Percentiles rank a stretch among this genome's conserved stretches.
Evolutionary conservation across 35 echinoderm and acorn worm genomes (phyloP).

Genomic region (Acanthaster planci): DNA sequence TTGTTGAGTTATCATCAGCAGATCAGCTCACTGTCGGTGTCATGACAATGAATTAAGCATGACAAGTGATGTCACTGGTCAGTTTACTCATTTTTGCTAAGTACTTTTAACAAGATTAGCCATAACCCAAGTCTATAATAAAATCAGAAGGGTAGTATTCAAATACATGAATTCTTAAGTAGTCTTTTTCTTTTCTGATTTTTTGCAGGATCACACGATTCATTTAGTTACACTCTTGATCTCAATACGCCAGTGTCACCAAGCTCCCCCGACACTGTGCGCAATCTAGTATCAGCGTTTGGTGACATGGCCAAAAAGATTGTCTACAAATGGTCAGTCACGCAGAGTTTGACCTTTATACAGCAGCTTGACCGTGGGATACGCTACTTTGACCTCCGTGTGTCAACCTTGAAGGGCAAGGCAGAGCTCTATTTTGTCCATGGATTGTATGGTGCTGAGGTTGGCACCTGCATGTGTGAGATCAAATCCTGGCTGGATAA

Average conservation of each 20-base stretch:
- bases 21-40: too few species aligned
- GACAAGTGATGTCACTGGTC: too few species aligned
- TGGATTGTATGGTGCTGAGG: conserved; percentile 59
- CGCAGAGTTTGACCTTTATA: conserved; percentile 65
- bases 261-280: conserved; percentile 78
- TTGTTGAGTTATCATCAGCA: too few species aligned
- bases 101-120: not conserved
- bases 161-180: not conserved
- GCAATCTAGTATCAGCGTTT: conserved; percentile 69
- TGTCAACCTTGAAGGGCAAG: conserved; percentile 45
- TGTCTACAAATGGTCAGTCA: conserved; percentile 69
- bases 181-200: conserved; percentile 23
- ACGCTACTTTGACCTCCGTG: conserved; percentile 68
- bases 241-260: conserved; percentile 49
- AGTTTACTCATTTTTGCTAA: too few species aligned
- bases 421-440: conserved; percentile 71
- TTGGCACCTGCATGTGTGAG: conserved; percentile 38
- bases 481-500: conserved; percentile 65
- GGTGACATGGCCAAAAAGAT: conserved; percentile 69
- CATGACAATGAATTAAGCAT: too few species aligned
- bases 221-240: conserved; percentile 69
- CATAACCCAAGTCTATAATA: not conserved
- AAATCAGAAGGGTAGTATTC: not conserved
- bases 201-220: conserved; percentile 73
- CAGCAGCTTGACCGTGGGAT: conserved; percentile 76